Conservation (phyloP, 2,888 invertebrate species). For the Melanargia galathea region DNA sequence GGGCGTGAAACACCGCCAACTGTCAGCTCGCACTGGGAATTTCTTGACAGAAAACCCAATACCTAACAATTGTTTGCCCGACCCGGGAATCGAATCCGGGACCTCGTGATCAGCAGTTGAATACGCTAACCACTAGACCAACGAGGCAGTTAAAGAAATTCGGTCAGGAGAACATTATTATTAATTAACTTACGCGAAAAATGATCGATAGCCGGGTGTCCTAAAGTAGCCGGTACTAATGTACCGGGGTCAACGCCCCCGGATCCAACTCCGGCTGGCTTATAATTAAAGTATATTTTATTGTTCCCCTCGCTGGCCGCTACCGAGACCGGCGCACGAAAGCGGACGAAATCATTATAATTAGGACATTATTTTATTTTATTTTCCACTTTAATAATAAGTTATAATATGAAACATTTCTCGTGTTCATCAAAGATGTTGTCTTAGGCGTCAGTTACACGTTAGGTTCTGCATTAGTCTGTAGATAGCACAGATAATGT, state of each 20-base stretch:
- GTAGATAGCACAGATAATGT: no score
- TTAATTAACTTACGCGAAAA: conserved; percentile 47
- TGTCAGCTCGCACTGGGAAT: no score
- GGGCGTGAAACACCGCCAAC: no score
- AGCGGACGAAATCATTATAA: conserved; percentile 79
- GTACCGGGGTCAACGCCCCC: conserved; percentile 51
- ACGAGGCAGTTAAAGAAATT: no score
- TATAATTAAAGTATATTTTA: conserved; percentile 81
- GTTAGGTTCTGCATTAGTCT: no score
- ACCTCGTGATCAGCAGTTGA: no score
- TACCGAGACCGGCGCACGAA: conserved; percentile 60
- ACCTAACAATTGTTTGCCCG: no score
- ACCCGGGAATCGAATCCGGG: no score
- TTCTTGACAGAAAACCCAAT: no score
- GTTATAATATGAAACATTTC: not conserved
- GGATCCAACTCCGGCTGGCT: conserved; percentile 51
- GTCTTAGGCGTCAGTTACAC: no score
- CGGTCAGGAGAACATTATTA: not conserved
- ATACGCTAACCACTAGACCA: no score
- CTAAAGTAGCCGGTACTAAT: conserved; percentile 41
- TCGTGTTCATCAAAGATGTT: not conserved
- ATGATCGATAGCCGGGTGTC: conserved; percentile 51
- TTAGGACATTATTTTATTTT: conserved; percentile 71
- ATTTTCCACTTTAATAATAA: conserved; percentile 48
- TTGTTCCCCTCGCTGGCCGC: conserved; percentile 70